Conservation (phyloP, 2,797 vertebrate species). For the Sebastes alutus region DNA sequence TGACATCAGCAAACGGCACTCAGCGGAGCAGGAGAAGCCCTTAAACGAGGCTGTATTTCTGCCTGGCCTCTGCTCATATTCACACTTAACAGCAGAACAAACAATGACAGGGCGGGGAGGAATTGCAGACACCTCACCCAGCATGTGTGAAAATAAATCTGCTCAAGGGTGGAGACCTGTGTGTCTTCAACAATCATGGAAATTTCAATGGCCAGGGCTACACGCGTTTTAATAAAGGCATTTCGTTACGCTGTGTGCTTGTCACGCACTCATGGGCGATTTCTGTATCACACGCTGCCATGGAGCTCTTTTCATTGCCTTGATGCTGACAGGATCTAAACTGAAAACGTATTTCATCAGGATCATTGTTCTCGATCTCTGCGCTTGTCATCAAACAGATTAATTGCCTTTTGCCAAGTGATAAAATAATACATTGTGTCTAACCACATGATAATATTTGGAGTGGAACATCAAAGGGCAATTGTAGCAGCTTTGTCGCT, state of each 20-base stretch:
- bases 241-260: slow-evolving; percentile 63
- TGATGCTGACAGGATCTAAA: slow-evolving; percentile 42
- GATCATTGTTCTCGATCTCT: slow-evolving; percentile 47
- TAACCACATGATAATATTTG: slow-evolving; percentile 61
- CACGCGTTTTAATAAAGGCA: slow-evolving; percentile 72
- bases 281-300: slow-evolving; percentile 28
- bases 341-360: slow-evolving; percentile 47
- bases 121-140: slow-evolving; percentile 85
- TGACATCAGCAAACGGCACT: slow-evolving; percentile 68
- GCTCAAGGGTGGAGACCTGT: slow-evolving; percentile 80
- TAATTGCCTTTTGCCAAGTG: slow-evolving; percentile 56
- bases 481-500: slow-evolving; percentile 38
- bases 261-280: slow-evolving; percentile 47
- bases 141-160: slow-evolving; percentile 87
- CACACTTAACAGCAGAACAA: slow-evolving; percentile 83
- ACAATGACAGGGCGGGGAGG: slow-evolving; percentile 84
- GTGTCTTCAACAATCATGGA: slow-evolving; percentile 82
- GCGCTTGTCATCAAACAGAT: slow-evolving; percentile 53
- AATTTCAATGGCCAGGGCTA: slow-evolving; percentile 75
- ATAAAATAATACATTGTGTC: slow-evolving; percentile 51
- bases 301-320: slow-evolving; percentile 51
- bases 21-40: slow-evolving; percentile 58
- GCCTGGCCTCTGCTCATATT: slow-evolving; percentile 79
- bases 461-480: slow-evolving; percentile 61
- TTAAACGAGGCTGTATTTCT: slow-evolving; percentile 59